Percentiles rank a stretch among this genome's conserved stretches.
Conservation (phyloP, 2,888 invertebrate species). For the Cepaea hortensis region DNA sequence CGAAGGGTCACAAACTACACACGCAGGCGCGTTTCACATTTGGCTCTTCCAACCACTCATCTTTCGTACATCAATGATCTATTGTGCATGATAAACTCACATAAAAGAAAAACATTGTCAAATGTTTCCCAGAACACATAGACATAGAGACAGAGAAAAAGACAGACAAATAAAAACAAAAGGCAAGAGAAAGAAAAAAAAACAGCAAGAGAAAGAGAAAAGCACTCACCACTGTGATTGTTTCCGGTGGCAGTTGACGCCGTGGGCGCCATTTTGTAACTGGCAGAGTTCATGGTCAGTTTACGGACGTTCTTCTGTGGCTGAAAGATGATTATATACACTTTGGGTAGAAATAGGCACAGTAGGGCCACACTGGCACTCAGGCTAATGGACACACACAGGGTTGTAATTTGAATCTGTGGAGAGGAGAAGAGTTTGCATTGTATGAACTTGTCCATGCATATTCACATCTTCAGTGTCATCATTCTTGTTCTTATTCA, state of each 20-base stretch:
- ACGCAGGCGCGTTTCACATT: too few species aligned
- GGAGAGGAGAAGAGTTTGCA: slow-evolving; percentile 28
- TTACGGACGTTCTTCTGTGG: slow-evolving; percentile 76
- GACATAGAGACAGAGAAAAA: too few species aligned
- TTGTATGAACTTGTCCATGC: not conserved
- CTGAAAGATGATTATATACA: slow-evolving; percentile 75
- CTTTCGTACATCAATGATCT: too few species aligned
- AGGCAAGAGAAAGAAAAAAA: too few species aligned
- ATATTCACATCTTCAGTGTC: not conserved
- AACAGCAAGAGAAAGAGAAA: not conserved
- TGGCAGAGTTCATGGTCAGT: slow-evolving; percentile 72
- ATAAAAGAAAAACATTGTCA: too few species aligned
- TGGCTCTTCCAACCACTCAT: too few species aligned
- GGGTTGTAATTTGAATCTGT: slow-evolving; percentile 75
- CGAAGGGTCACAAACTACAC: too few species aligned
- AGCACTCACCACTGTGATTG: slow-evolving; percentile 56
- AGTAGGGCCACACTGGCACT: slow-evolving; percentile 75
- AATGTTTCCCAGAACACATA: too few species aligned
- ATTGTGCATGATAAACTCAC: too few species aligned
- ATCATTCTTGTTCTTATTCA: not conserved
- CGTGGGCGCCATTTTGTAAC: slow-evolving; percentile 62
- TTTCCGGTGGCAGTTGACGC: slow-evolving; percentile 58
- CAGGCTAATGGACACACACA: slow-evolving; percentile 75
- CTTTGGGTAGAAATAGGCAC: slow-evolving; percentile 75
- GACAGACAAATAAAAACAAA: too few species aligned